A percentile compares a stretch with the other conserved stretches of the same genome.
Evolutionary conservation across 1,140 invertebrate genomes (phyloP).

Genomic region (Cepaea nemoralis): DNA sequence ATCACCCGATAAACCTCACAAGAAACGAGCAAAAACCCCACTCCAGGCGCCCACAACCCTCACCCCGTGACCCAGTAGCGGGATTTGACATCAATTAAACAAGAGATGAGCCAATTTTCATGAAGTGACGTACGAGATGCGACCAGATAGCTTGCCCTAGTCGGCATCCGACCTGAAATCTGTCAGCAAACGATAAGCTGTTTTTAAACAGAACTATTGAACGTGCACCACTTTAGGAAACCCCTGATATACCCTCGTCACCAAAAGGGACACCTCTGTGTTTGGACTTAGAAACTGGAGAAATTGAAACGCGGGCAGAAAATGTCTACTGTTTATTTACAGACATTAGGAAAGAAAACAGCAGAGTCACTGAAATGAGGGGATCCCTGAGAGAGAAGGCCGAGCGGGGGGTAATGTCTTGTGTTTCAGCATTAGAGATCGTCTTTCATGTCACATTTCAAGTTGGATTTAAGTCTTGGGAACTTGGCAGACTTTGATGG

Average conservation of each 20-base stretch:
- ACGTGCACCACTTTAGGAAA: neutral
- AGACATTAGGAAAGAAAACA: conserved; percentile 13
- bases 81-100: neutral
- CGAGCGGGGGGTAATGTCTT: neutral
- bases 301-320: neutral
- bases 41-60: too few species aligned
- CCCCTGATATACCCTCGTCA: neutral
- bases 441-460: conserved; percentile 19
- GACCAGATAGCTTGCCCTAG: neutral
- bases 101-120: neutral
- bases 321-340: conserved; percentile 26
- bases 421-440: conserved; percentile 3
- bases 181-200: neutral
- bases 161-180: neutral
- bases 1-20: too few species aligned
- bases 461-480: neutral
- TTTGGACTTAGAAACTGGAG: neutral
- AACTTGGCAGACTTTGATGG: neutral
- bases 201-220: neutral
- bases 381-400: neutral
- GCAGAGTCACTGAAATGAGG: neutral
- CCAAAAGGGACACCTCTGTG: neutral
- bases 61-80: neutral
- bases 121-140: conserved; percentile 8
- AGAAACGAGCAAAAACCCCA: too few species aligned